Conservation (phyloP, 2,113 vertebrate genomes). For the Cariama cristata region DNA sequence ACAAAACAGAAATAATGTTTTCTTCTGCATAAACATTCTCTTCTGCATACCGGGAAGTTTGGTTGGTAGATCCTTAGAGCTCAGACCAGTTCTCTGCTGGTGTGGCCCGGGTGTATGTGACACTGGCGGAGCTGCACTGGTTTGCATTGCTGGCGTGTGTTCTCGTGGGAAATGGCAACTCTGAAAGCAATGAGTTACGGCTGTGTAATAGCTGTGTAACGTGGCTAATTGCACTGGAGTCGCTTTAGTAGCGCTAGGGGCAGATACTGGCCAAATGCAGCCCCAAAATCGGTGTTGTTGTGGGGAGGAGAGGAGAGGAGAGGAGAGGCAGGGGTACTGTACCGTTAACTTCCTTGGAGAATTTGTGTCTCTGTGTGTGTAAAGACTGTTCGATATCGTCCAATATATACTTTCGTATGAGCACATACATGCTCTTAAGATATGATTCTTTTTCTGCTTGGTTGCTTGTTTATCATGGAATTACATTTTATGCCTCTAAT, state of each 20-base stretch:
- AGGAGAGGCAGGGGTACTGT: background rate
- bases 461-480: slow-evolving; percentile 39
- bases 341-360: background rate
- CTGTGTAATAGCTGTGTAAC: background rate
- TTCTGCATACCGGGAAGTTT: background rate
- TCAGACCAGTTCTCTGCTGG: background rate
- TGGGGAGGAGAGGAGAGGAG: fast-evolving
- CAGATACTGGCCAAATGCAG: background rate
- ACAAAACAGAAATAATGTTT: background rate
- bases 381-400: fast-evolving
- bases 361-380: background rate
- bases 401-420: background rate
- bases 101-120: background rate
- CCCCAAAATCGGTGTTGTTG: background rate
- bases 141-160: background rate
- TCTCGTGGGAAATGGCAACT: background rate
- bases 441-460: background rate
- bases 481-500: slow-evolving; percentile 57
- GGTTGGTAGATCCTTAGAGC: background rate
- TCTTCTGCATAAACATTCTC: background rate
- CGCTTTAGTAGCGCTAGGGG: background rate
- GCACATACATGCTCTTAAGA: background rate
- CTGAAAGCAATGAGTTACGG: background rate
- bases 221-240: background rate
- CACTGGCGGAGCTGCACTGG: background rate